Percentiles rank a stretch among this genome's conserved stretches.
Evolutionary conservation across 2,113 vertebrate species (phyloP).

Genomic region (Leucosticte australis): DNA sequence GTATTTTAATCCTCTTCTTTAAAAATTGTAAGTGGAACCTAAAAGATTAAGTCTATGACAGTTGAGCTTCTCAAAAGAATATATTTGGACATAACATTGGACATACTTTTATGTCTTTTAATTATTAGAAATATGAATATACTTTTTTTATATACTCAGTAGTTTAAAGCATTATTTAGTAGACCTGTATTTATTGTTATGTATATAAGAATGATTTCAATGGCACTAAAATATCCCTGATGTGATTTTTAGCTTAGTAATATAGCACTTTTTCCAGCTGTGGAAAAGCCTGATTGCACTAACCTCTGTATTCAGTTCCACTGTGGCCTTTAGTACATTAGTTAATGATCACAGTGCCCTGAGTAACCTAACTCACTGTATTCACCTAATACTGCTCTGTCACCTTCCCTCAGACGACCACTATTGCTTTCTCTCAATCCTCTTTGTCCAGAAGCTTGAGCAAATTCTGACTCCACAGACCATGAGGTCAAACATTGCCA

Average conservation of each 20-base stretch:
- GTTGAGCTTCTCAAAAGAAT: neutral
- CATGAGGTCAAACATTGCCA: neutral
- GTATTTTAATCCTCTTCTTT: neutral
- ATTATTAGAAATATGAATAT: neutral
- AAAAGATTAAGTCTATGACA: neutral
- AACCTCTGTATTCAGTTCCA: neutral
- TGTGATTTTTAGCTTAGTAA: neutral
- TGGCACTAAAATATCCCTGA: neutral
- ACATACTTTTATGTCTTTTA: neutral
- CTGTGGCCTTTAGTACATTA: neutral
- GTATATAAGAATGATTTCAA: neutral
- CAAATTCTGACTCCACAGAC: neutral
- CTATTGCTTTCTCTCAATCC: neutral
- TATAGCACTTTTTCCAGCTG: neutral
- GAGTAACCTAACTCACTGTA: neutral
- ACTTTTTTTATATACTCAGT: neutral
- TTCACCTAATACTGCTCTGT: neutral
- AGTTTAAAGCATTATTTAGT: neutral
- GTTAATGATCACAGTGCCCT: neutral
- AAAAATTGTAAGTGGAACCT: neutral
- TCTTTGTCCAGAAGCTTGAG: neutral
- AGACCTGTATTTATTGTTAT: neutral
- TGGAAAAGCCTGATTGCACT: neutral
- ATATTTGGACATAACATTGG: neutral
- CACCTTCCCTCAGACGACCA: neutral